Evolutionary conservation across 2,113 vertebrate species (phyloP).

Genomic region (Triplophysa dalaica): DNA sequence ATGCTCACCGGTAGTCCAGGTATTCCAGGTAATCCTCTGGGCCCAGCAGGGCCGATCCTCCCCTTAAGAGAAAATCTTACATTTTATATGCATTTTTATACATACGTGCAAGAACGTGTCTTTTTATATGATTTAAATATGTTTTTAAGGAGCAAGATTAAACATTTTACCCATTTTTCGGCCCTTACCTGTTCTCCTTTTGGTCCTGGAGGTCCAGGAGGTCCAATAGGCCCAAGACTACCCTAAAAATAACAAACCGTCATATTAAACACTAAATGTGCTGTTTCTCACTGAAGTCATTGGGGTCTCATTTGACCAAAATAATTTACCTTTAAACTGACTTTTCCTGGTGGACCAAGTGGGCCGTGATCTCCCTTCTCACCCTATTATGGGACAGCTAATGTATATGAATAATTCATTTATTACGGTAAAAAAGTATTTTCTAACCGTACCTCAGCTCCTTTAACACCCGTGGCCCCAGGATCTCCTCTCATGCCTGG

Average conservation of each 20-base stretch:
- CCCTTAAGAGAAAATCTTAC: slow-evolving; percentile 69
- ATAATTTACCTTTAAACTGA: slow-evolving; percentile 76
- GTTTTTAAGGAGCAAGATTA: too few relatives aligned
- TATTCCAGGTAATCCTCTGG: slow-evolving; percentile 69
- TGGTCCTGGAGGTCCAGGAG: slow-evolving; percentile 67
- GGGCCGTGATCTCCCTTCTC: slow-evolving; percentile 78
- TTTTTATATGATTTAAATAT: too few relatives aligned
- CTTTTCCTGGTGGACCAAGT: slow-evolving; percentile 72
- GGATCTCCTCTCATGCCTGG: slow-evolving; percentile 71
- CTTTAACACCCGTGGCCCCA: slow-evolving; percentile 75
- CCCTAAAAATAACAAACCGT: slow-evolving; percentile 71
- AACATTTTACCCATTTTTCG: neutral
- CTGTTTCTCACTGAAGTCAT: neutral
- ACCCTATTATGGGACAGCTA: slow-evolving; percentile 68
- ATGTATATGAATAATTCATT: neutral
- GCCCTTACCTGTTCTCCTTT: slow-evolving; percentile 81
- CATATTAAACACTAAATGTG: neutral
- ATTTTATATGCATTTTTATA: neutral
- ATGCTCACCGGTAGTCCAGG: slow-evolving; percentile 78
- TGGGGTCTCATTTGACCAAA: neutral
- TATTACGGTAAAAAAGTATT: neutral
- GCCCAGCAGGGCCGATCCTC: slow-evolving; percentile 70
- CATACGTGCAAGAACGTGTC: neutral
- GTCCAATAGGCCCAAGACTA: slow-evolving; percentile 69
- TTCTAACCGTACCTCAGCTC: slow-evolving; percentile 71